Evolutionary conservation across 2,888 invertebrate species (phyloP), one percentile per base, ranked within the genome.

Genomic region (Gisinianus flammeolus): DNA sequence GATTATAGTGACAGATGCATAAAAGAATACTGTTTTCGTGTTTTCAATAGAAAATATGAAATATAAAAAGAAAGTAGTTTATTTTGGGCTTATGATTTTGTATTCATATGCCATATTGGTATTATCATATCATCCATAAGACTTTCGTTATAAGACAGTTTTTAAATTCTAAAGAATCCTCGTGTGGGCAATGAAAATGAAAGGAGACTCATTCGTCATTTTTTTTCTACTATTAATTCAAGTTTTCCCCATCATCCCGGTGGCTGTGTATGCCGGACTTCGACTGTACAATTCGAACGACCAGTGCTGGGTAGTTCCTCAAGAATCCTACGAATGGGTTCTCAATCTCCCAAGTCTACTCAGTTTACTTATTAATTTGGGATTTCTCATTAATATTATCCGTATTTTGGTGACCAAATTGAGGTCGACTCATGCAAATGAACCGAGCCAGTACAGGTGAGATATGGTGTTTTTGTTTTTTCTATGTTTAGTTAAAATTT

Each of bases 301-400:
- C 73, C 83, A 84, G 35, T 88, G 88, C 77, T 87, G 87, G 87
- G 85, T 85, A 19, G 81, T 83, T 5, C 86, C 86, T 2, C 78
- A 83, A 30, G 84, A 83, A n/a, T 80, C 80, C 44, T 85, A 85
- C 79, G 88, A 88, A 83, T 88, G 87, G 87, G 85, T 86, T 22
- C 81, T 87, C 64, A 86, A 87, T 81, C 85, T 85, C 10, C 87
- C 88, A 1, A 86, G 86, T 79, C 84, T 88, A 2, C 79, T 87
- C 71, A 87, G 87, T 76, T 84, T 88, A 58, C 81, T 86, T 80
- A 85, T 95, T 81, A 96, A 96, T 88, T 89, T 95, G 69, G 89
- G 92, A 83, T 96, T 96, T 87, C 91, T 96, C 82, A 93, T 94
- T 88, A 96, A 96, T 88, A 96, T 96, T 85, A 93, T 96, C 80